Conservation (phyloP, 2,888 invertebrate species). For the Scrobipalpa costella region DNA sequence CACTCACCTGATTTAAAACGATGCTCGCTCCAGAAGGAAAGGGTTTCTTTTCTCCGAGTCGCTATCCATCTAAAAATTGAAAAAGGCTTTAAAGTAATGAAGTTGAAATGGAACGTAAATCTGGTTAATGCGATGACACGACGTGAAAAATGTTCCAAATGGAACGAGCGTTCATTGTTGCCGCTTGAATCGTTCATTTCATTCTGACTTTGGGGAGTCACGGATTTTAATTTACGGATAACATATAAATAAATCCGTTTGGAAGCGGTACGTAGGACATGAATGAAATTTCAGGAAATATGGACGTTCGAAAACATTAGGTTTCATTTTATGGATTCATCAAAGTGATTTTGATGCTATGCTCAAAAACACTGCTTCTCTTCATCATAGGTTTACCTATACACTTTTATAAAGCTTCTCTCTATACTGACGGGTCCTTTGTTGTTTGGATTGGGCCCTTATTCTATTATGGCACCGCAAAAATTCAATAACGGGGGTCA, state of each 20-base stretch:
- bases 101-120: slow-evolving; percentile 51
- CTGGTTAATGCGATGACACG: slow-evolving; percentile 53
- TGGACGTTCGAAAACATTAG: background rate
- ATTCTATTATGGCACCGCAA: slow-evolving; percentile 15
- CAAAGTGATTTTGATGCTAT: no score
- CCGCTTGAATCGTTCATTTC: slow-evolving; percentile 30
- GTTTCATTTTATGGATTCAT: background rate
- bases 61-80: slow-evolving; percentile 48
- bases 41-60: background rate
- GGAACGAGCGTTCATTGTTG: slow-evolving; percentile 36
- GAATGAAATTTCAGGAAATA: background rate
- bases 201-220: slow-evolving; percentile 20
- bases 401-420: background rate
- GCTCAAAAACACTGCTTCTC: no score
- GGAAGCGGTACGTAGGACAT: background rate
- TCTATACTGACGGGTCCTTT: background rate
- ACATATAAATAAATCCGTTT: slow-evolving; percentile 7
- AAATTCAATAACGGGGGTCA: slow-evolving; percentile 13
- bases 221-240: slow-evolving; percentile 25
- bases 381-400: no score
- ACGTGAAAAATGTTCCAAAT: slow-evolving; percentile 55
- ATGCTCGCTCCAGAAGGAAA: slow-evolving; percentile 11
- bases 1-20: slow-evolving; percentile 25
- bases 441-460: background rate
- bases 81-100: slow-evolving; percentile 49